phyloP scores from a whole-genome alignment of 2,113 vertebrate species.

The Ptilonorhynchus violaceus region DNA sequence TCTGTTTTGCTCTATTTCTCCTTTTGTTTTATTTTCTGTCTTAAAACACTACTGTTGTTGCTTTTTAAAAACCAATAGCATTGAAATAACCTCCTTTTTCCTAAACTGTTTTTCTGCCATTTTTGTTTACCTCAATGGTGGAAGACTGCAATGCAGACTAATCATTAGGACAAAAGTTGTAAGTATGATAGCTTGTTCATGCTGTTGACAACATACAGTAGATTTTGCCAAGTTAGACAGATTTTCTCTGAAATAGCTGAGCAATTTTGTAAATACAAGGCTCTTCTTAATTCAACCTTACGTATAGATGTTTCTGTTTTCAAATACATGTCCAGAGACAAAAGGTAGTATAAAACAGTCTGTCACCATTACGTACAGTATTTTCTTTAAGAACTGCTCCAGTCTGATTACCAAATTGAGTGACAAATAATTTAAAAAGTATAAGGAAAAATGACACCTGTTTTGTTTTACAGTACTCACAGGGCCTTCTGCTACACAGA shows the following conservation, averaged over 20 bases:
- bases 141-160: background rate
- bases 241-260: background rate
- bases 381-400: background rate
- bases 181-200: background rate
- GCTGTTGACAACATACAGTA: background rate
- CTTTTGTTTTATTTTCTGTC: background rate
- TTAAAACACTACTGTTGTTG: background rate
- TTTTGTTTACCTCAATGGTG: background rate
- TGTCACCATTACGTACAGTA: background rate
- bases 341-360: background rate
- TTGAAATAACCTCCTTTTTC: background rate
- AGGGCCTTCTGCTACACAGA: background rate
- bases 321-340: background rate
- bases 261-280: background rate
- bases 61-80: background rate
- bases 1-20: background rate
- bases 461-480: background rate
- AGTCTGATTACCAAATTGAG: background rate
- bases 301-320: background rate
- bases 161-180: background rate
- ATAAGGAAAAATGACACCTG: background rate
- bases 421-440: background rate
- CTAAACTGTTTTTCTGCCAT: background rate
- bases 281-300: background rate
- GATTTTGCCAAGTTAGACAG: background rate